Evolutionary conservation across 2,113 vertebrate species (phyloP), one percentile per base, ranked within the genome.

Genomic region (Balaeniceps rex): DNA sequence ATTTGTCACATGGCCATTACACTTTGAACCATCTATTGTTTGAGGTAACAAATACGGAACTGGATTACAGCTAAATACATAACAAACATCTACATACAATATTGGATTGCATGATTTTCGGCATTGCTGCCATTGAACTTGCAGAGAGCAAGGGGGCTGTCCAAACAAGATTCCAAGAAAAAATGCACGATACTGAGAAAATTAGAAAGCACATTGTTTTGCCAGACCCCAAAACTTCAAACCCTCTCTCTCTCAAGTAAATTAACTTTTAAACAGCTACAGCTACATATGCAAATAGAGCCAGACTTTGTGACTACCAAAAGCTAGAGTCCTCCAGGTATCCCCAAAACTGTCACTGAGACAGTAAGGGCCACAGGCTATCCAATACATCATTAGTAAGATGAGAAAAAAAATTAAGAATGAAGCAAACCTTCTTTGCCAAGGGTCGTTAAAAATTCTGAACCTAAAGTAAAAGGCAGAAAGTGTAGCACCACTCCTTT

Each of bases 1-100:
- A 72, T 94, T 97, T 98, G 94, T 98, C 97, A 96, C 92, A 64
- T 70, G 82, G 84, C 87, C 93, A 96, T 97, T 97, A 80, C 84
- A 87, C 63, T 93, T 93, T 94, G 94, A 97, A 96, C 94, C 31
- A 52, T 23, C 83, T 80, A 95, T 88, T 95, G 87, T 92, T 76
- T 23, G 55, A 25, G 38, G 82, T 69, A 94, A 90, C 88, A 96
- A 94, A 96, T 33, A 85, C 4, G 7, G 69, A 80, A 57, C 80
- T 72, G 90, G 84, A 76, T 80, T 91, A 83, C 90, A 72, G 93
- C 64, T 94, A 96, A 92, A 94, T 23, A 88, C 70, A 70, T 93
- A 92, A 94, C 88, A 70, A 66, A 85, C 82, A 83, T 40, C 72
- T 80, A 69, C 38, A n/a, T 4, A 38, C 6, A 19, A 24, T 23